A percentile compares a stretch with the other conserved stretches of the same genome.
Evolutionary conservation across 1,140 invertebrate genomes (phyloP).

Genomic region (Tribolium madens): DNA sequence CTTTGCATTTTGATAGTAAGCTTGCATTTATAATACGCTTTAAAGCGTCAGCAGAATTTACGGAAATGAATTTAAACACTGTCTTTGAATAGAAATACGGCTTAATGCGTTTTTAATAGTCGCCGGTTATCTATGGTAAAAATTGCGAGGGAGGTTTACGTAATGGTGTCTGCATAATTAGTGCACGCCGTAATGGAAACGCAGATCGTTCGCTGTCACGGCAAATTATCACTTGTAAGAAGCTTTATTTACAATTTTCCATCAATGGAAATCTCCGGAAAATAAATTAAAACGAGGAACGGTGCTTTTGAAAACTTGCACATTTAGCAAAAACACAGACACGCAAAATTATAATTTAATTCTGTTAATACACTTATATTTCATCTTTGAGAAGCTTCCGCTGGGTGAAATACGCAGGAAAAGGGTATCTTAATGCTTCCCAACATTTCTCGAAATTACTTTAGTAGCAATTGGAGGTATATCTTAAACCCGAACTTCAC

Average conservation of each 20-base stretch:
- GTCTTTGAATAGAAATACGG: constrained; percentile 34
- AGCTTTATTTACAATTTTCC: not conserved
- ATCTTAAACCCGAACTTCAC: constrained; percentile 17
- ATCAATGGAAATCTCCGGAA: not conserved
- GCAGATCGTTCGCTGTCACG: too few species aligned
- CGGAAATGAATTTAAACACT: constrained; percentile 42
- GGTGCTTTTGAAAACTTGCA: not conserved
- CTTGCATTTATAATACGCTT: constrained; percentile 43
- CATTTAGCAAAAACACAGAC: constrained; percentile 8
- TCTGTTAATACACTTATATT: constrained; percentile 14
- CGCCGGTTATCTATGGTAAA: not conserved
- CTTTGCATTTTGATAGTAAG: constrained; percentile 46
- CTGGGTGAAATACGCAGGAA: constrained; percentile 10
- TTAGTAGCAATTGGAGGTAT: constrained; percentile 21
- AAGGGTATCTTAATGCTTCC: constrained; percentile 4
- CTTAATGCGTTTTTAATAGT: constrained; percentile 36
- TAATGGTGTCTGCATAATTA: constrained; percentile 1
- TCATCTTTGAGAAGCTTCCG: constrained; percentile 17
- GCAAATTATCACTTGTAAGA: not conserved
- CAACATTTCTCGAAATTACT: constrained; percentile 22
- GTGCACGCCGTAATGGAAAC: not conserved
- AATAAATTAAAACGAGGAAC: not conserved
- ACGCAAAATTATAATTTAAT: constrained; percentile 37
- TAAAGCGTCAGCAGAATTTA: constrained; percentile 36
- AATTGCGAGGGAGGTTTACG: not conserved